phyloP scores from a whole-genome alignment of 1,140 invertebrate species.

The Polyergus mexicanus region DNA sequence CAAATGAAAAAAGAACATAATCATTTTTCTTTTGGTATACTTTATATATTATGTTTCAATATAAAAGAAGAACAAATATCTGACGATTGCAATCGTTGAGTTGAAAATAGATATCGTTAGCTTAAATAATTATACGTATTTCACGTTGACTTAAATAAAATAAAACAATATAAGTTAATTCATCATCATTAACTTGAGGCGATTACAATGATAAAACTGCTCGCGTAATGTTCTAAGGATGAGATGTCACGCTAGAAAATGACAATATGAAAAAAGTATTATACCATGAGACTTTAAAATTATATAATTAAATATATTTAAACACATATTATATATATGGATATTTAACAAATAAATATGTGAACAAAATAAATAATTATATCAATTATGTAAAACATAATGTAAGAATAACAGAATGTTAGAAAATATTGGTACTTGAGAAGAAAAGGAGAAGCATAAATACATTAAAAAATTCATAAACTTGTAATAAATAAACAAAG shows the following conservation, averaged over 20 bases:
- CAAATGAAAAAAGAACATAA: neutral
- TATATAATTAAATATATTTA: neutral
- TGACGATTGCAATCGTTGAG: neutral
- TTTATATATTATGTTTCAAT: neutral
- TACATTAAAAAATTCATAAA: neutral
- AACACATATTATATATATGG: neutral
- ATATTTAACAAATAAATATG: neutral
- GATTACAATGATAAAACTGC: conserved; percentile 29
- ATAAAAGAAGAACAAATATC: neutral
- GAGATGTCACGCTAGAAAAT: conserved; percentile 23
- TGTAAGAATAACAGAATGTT: neutral
- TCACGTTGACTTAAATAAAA: conserved; percentile 30
- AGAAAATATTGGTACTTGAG: neutral
- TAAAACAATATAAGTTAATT: conserved; percentile 48
- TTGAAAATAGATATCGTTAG: neutral
- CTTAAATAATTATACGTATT: conserved; percentile 34
- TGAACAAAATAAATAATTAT: neutral
- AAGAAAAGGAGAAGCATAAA: neutral
- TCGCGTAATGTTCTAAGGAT: conserved; percentile 26
- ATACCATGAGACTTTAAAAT: neutral
- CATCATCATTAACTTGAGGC: conserved; percentile 36
- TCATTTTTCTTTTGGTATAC: neutral
- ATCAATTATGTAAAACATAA: neutral
- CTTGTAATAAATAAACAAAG: neutral
- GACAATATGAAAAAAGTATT: neutral